These are phyloP conservation scores for Tetramorium parvispinum DNA, from an alignment of 1,140 invertebrate genomes.

Conservation along the genomic window DNA sequence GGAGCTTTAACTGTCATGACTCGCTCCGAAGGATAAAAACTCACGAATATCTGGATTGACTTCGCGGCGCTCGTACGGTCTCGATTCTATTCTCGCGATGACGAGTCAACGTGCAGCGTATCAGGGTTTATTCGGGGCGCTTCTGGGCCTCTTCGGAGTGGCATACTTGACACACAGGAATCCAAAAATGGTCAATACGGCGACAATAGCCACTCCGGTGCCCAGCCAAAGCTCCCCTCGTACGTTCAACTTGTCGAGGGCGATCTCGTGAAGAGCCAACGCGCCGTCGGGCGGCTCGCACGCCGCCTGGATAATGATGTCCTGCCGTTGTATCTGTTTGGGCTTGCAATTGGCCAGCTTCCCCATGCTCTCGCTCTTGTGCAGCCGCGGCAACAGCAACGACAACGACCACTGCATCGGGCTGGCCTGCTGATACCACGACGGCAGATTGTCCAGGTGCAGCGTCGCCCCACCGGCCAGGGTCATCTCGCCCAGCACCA, in stretches of 20 bases:
- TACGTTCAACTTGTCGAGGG: constrained; percentile 73
- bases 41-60: not conserved
- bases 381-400: constrained; percentile 89
- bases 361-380: constrained; percentile 87
- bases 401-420: constrained; percentile 92
- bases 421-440: constrained; percentile 88
- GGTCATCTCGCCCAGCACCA: constrained; percentile 88
- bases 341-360: constrained; percentile 82
- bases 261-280: constrained; percentile 87
- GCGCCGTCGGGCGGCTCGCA: constrained; percentile 92
- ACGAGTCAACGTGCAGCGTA: constrained; percentile 2
- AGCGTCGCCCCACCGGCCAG: constrained; percentile 90
- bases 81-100: not conserved
- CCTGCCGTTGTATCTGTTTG: constrained; percentile 91
- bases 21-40: not conserved
- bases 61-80: constrained; percentile 7
- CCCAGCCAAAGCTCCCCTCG: constrained; percentile 76
- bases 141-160: constrained; percentile 79
- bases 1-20: not conserved
- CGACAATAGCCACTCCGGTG: constrained; percentile 71
- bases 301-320: constrained; percentile 92
- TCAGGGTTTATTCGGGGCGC: constrained; percentile 84
- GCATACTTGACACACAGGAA: constrained; percentile 77
- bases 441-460: constrained; percentile 90
- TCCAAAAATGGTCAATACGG: constrained; percentile 70